Conservation (phyloP, 2,888 invertebrate species). For the Nymphalis urticae region DNA sequence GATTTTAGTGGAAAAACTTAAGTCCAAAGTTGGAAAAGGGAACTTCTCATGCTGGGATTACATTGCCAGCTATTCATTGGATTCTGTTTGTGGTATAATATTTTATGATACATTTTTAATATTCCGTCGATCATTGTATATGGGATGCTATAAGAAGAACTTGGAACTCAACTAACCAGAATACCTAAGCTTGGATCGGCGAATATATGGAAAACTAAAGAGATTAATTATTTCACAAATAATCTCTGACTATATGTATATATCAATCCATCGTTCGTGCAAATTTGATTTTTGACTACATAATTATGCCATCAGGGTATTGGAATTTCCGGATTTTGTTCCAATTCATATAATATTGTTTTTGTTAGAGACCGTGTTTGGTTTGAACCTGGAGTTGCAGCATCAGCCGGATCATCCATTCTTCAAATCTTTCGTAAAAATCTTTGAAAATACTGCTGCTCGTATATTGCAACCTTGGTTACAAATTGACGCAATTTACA, state of each 20-base stretch:
- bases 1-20: not conserved
- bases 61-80: constrained; percentile 47
- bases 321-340: not conserved
- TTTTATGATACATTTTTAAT: not conserved
- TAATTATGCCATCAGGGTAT: too few relatives aligned
- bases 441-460: not conserved
- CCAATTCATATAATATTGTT: too few relatives aligned
- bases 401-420: constrained; percentile 11
- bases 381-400: not conserved
- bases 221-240: too few relatives aligned
- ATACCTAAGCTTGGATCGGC: too few relatives aligned
- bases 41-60: constrained; percentile 16
- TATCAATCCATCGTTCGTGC: too few relatives aligned
- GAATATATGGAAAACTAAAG: too few relatives aligned
- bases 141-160: too few relatives aligned
- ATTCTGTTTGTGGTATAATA: constrained; percentile 51
- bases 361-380: constrained; percentile 14
- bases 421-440: not conserved
- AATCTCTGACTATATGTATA: too few relatives aligned
- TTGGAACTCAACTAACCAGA: too few relatives aligned
- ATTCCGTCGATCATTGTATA: too few relatives aligned
- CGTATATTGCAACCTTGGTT: constrained; percentile 13
- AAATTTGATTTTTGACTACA: too few relatives aligned
- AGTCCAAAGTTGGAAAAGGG: constrained; percentile 9
- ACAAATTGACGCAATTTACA: constrained; percentile 7